Evolutionary conservation across 2,113 vertebrate species (phyloP).

Genomic region (Scolopax mira): DNA sequence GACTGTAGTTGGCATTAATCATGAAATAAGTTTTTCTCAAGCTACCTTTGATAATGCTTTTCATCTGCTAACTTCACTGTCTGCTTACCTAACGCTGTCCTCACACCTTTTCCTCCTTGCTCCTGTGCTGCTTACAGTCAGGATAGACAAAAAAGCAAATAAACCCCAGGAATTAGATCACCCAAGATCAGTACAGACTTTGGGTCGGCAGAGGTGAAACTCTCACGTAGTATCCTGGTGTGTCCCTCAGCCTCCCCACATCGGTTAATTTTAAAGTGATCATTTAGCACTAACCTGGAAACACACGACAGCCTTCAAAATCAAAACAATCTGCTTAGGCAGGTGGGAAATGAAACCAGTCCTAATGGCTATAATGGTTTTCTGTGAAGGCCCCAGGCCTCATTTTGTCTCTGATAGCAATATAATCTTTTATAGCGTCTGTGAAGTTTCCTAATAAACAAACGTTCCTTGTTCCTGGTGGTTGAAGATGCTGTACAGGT

Average conservation of each 20-base stretch:
- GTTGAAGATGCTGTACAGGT: conserved; percentile 61
- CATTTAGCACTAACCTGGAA: conserved; percentile 57
- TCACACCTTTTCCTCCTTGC: neutral
- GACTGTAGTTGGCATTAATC: neutral
- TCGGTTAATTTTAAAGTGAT: conserved; percentile 31
- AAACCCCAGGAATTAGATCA: neutral
- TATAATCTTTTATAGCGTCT: conserved; percentile 65
- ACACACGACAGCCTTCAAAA: conserved; percentile 35
- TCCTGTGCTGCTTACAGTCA: neutral
- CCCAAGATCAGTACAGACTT: neutral
- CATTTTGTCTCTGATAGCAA: conserved; percentile 58
- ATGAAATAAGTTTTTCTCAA: neutral
- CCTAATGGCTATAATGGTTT: conserved; percentile 21
- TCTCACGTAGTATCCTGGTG: neutral
- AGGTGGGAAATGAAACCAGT: conserved; percentile 52
- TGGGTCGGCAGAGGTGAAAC: neutral
- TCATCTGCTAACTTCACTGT: neutral
- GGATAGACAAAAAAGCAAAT: neutral
- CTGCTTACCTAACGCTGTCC: neutral
- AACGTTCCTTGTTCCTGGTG: conserved; percentile 53
- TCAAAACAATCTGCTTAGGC: conserved; percentile 61
- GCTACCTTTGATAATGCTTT: neutral
- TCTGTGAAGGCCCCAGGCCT: conserved; percentile 40
- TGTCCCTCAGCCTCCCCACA: neutral
- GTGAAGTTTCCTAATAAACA: conserved; percentile 67